Percentiles rank a stretch among this genome's conserved stretches.
These are phyloP conservation scores for Felis catus DNA, from an alignment of 2,113 vertebrate genomes.

Conservation along the genomic window F.catus_Fca126_mat1.0 CM031424.1:35316501-35317000, in stretches of 20 bases:
- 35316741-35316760: background rate
- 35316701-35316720: background rate
- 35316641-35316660: background rate
- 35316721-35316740: background rate
- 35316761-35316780: background rate
- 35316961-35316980: background rate
- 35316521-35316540: slow-evolving; percentile 58
- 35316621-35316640: slow-evolving; percentile 33
- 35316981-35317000: background rate
- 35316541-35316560: slow-evolving; percentile 52
- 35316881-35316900: background rate
- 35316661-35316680: slow-evolving; percentile 12
- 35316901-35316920: background rate
- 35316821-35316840: background rate
- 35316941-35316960: background rate
- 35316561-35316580: slow-evolving; percentile 13
- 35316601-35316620: slow-evolving; percentile 19
- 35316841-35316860: background rate
- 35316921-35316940: background rate
- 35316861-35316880: background rate
- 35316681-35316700: background rate
- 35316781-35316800: background rate
- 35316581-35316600: slow-evolving; percentile 56
- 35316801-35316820: background rate
- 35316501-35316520: slow-evolving; percentile 56